Evolutionary conservation across 1,140 invertebrate genomes (phyloP).

Genomic region (Choristoneura fumiferana): DNA sequence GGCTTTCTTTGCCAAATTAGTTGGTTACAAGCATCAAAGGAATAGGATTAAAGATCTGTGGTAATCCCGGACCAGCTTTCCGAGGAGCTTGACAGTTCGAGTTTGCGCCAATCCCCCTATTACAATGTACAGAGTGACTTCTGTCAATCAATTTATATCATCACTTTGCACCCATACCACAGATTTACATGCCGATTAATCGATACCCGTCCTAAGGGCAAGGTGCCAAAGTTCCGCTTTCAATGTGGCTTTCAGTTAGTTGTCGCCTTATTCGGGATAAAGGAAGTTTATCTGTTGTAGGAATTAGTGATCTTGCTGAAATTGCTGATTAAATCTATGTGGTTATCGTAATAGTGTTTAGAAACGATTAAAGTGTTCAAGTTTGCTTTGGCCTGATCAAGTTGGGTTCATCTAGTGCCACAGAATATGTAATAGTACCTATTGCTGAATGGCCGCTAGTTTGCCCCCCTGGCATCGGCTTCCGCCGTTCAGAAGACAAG

Average conservation of each 20-base stretch:
- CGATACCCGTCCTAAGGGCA: conserved; percentile 24
- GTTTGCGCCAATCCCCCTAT: conserved; percentile 43
- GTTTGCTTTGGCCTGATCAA: conserved; percentile 29
- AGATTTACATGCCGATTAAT: conserved; percentile 23
- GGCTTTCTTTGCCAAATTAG: conserved; percentile 61
- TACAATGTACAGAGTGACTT: conserved; percentile 48
- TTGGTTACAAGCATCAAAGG: conserved; percentile 68
- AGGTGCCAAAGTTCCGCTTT: conserved; percentile 34
- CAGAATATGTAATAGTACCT: too few relatives aligned
- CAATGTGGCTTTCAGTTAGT: conserved; percentile 23
- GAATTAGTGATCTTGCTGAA: conserved; percentile 53
- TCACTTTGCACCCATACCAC: conserved; percentile 35
- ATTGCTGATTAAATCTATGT: conserved; percentile 59
- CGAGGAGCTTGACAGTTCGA: conserved; percentile 61
- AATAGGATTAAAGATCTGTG: conserved; percentile 47
- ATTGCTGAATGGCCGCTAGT: too few relatives aligned
- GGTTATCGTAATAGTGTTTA: conserved; percentile 59
- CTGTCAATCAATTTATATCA: conserved; percentile 42
- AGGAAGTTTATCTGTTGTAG: conserved; percentile 46
- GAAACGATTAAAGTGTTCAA: conserved; percentile 51
- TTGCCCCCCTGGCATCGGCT: too few relatives aligned
- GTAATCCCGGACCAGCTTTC: conserved; percentile 50
- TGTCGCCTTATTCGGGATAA: conserved; percentile 27
- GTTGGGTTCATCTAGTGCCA: background rate
- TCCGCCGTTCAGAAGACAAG: too few relatives aligned